Evolutionary conservation across 1,140 invertebrate species (phyloP).

Genomic region (Solenopsis fugax): DNA sequence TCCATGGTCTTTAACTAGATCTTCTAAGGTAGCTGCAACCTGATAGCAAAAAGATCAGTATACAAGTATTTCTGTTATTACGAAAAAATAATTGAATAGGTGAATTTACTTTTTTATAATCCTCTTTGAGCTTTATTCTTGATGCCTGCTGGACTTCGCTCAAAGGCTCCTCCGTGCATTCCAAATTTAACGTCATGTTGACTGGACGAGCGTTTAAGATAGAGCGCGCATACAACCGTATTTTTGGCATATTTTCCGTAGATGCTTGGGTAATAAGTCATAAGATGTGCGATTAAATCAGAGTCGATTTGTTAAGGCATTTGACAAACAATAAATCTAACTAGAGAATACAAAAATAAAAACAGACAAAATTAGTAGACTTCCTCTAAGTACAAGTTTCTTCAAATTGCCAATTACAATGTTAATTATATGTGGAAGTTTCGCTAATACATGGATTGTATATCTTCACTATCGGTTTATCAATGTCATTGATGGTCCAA

Average conservation of each 20-base stretch:
- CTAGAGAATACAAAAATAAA: neutral
- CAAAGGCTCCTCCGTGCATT: constrained; percentile 90
- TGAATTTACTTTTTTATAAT: constrained; percentile 78
- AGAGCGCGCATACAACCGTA: constrained; percentile 77
- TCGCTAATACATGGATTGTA: neutral
- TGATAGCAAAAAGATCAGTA: constrained; percentile 46
- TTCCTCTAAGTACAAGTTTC: neutral
- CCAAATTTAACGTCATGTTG: constrained; percentile 88
- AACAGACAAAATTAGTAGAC: neutral
- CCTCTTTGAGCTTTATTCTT: constrained; percentile 87
- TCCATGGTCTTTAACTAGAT: constrained; percentile 83
- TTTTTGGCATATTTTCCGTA: constrained; percentile 71
- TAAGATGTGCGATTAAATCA: neutral
- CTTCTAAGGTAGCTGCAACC: constrained; percentile 81
- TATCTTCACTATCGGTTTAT: neutral
- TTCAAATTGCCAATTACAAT: neutral
- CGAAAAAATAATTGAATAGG: neutral
- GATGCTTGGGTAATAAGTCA: neutral
- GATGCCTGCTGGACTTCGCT: constrained; percentile 88
- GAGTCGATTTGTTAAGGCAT: neutral
- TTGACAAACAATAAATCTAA: neutral
- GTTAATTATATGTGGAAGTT: neutral
- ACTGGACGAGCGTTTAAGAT: constrained; percentile 76
- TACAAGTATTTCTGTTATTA: neutral
- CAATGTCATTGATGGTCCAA: neutral